Evolutionary conservation across 1,140 invertebrate species (phyloP).

Genomic region (Belonocnema kinseyi): DNA sequence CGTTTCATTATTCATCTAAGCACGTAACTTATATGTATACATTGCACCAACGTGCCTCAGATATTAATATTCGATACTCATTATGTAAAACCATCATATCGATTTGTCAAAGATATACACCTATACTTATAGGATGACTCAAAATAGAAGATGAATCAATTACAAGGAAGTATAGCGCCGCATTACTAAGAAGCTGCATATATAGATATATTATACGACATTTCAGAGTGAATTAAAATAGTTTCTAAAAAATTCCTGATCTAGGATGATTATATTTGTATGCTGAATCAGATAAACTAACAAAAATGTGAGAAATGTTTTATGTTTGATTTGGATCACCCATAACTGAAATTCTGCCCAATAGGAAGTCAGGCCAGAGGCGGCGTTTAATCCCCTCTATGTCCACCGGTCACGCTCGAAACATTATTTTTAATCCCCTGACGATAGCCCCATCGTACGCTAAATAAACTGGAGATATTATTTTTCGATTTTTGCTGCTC

Average conservation of each 20-base stretch:
- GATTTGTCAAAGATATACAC: constrained; percentile 4
- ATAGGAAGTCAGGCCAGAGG: constrained; percentile 29
- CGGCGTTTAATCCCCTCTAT: constrained; percentile 56
- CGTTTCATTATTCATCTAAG: constrained; percentile 36
- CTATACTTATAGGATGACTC: neutral
- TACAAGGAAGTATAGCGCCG: neutral
- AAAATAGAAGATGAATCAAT: constrained; percentile 2
- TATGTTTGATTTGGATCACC: no score
- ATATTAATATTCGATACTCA: constrained; percentile 20
- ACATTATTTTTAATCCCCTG: constrained; percentile 72
- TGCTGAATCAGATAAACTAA: neutral
- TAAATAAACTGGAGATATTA: constrained; percentile 74
- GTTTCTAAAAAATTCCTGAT: neutral
- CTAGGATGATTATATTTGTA: neutral
- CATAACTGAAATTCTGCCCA: neutral
- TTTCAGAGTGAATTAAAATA: no score
- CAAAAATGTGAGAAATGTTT: neutral
- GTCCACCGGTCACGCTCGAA: constrained; percentile 65
- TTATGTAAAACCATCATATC: constrained; percentile 5
- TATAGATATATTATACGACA: no score
- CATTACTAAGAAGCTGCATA: no score
- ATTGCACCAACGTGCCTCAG: constrained; percentile 5
- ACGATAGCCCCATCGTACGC: constrained; percentile 59
- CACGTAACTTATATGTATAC: constrained; percentile 7
- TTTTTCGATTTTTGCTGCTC: constrained; percentile 66